Conservation (phyloP, 1,140 invertebrate genomes). For the Pemphigus obesinymphae region DNA sequence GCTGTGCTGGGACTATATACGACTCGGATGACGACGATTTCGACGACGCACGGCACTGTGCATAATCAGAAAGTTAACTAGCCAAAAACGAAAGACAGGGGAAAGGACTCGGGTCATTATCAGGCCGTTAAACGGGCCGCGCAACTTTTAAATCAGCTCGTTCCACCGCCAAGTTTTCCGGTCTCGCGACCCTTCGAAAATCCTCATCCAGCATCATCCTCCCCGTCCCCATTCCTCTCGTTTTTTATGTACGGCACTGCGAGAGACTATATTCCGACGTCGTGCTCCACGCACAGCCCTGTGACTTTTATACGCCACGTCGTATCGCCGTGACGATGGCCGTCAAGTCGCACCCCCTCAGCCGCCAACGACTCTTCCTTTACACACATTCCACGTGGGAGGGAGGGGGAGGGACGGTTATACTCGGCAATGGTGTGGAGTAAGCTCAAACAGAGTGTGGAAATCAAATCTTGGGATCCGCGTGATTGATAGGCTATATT, state of each 20-base stretch:
- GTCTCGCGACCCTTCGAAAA: not conserved
- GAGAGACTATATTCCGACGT: not conserved
- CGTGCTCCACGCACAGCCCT: not conserved
- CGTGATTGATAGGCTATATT: no score
- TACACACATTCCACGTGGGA: no score
- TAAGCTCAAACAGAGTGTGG: no score
- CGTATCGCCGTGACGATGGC: not conserved
- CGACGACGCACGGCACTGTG: not conserved
- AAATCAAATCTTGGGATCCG: no score
- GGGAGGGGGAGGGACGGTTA: no score
- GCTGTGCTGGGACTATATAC: no score
- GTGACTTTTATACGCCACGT: not conserved
- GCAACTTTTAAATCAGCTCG: constrained; percentile 26
- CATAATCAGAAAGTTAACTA: constrained; percentile 37
- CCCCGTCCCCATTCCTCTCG: not conserved
- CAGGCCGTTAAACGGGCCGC: not conserved
- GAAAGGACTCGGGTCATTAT: constrained; percentile 17
- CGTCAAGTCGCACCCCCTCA: not conserved
- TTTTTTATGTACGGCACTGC: not conserved
- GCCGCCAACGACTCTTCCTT: no score
- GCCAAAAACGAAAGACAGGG: constrained; percentile 15
- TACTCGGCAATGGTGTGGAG: no score
- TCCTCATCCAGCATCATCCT: not conserved
- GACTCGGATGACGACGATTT: no score
- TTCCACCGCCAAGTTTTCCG: constrained; percentile 1